phyloP scores from a whole-genome alignment of 2,797 vertebrate genomes.

The Xiphorhynchus erythropygius region DNA sequence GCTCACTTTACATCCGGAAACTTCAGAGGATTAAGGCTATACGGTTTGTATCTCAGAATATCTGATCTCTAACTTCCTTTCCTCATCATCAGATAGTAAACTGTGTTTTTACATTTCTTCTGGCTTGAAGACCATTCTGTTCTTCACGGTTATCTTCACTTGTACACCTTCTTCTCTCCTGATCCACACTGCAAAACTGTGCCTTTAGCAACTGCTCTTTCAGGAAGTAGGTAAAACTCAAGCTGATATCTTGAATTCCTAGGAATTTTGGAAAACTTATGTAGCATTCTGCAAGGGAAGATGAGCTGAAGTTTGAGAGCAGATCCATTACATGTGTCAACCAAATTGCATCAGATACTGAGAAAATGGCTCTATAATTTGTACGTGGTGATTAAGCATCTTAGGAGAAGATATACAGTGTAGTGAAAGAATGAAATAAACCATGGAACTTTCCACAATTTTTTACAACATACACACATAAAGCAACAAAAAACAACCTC shows the following conservation, averaged over 20 bases:
- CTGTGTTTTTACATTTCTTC: neutral
- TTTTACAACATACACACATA: neutral
- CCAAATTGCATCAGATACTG: neutral
- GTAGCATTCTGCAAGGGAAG: neutral
- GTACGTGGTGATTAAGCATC: neutral
- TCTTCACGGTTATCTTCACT: neutral
- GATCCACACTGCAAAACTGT: neutral
- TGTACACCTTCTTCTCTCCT: neutral
- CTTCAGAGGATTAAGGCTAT: neutral
- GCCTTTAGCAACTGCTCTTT: neutral
- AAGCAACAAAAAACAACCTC: neutral
- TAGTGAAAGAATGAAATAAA: neutral
- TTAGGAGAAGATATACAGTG: neutral
- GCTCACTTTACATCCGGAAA: neutral
- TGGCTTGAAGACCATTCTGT: neutral
- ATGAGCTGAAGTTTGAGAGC: neutral
- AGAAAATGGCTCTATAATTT: neutral
- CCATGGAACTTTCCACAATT: neutral
- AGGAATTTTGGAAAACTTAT: neutral
- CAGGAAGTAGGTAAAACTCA: neutral
- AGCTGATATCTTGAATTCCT: neutral
- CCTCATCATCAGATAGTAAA: neutral
- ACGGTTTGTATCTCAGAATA: neutral
- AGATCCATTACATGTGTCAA: neutral
- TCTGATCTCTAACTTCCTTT: neutral